Evolutionary conservation across 2,113 vertebrate genomes (phyloP).

Genomic region (Lipophrys pholis): DNA sequence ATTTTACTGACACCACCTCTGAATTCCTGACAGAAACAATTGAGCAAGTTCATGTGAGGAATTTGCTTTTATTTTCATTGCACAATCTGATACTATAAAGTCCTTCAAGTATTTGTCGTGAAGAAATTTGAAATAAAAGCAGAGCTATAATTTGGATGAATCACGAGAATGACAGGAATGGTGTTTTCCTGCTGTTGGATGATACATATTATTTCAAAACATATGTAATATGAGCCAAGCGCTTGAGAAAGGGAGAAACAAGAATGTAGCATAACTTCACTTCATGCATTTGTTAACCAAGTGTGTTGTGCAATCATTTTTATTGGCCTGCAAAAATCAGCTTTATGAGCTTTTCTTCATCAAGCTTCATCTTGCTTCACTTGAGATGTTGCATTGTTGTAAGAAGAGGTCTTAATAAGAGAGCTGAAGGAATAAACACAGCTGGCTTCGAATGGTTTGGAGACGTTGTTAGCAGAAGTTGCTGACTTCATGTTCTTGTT

Average conservation of each 20-base stretch:
- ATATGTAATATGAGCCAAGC: conserved; percentile 17
- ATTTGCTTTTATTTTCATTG: conserved; percentile 33
- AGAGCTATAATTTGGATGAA: conserved; percentile 8
- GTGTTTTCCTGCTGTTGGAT: conserved; percentile 30
- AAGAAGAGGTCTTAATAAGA: conserved; percentile 12
- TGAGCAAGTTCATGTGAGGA: conserved; percentile 27
- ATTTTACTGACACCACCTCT: conserved; percentile 12
- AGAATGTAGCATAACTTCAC: conserved; percentile 31
- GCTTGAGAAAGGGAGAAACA: conserved; percentile 9
- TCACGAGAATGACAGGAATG: conserved; percentile 19
- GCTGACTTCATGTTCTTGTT: background rate
- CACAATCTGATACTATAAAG: conserved; percentile 3
- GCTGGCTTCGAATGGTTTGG: background rate
- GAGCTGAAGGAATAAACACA: conserved; percentile 6
- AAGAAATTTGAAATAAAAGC: conserved; percentile 20
- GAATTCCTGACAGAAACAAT: conserved; percentile 37
- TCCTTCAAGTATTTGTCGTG: conserved; percentile 16
- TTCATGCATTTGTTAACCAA: conserved; percentile 13
- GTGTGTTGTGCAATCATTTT: conserved; percentile 47
- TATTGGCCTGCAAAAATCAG: conserved; percentile 7
- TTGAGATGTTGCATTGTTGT: background rate
- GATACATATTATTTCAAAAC: conserved; percentile 17
- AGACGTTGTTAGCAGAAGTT: background rate
- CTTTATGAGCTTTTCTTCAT: conserved; percentile 22
- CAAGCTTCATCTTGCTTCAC: conserved; percentile 14